phyloP scores from a whole-genome alignment of 2,888 invertebrate genomes.

The Cepaea hortensis region DNA sequence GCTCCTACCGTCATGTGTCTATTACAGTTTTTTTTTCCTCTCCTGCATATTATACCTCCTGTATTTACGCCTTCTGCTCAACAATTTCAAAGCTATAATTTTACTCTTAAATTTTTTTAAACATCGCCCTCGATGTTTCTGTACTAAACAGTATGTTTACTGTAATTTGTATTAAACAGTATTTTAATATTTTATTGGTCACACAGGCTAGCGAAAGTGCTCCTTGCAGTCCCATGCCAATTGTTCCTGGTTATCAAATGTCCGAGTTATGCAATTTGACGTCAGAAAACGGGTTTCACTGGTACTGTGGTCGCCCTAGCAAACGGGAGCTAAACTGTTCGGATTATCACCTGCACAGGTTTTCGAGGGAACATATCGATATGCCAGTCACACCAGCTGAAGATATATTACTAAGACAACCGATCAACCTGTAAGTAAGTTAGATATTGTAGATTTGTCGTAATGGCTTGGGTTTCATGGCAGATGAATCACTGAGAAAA shows the following conservation, averaged over 20 bases:
- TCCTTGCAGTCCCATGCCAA: background rate
- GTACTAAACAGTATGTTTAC: background rate
- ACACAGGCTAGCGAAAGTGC: background rate
- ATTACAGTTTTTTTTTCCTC: background rate
- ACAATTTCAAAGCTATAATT: no score
- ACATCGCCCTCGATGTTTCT: background rate
- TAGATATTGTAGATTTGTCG: no score
- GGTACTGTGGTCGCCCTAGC: slow-evolving; percentile 15
- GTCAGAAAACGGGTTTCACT: background rate
- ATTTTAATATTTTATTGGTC: background rate
- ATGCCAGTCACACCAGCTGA: background rate
- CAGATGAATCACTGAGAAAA: no score
- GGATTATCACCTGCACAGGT: background rate
- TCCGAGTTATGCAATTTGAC: slow-evolving; percentile 6
- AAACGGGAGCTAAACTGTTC: background rate
- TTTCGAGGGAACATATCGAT: background rate
- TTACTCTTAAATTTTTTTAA: background rate
- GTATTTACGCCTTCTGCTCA: no score
- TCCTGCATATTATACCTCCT: no score
- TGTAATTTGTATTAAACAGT: background rate
- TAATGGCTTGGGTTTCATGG: no score
- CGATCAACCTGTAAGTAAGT: background rate
- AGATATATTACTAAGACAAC: background rate
- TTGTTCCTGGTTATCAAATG: background rate
- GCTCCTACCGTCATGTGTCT: background rate